Percentiles rank a stretch among this genome's conserved stretches.
Evolutionary conservation across 2,888 invertebrate species (phyloP).

Genomic region (Thysanoteuthis rhombus): DNA sequence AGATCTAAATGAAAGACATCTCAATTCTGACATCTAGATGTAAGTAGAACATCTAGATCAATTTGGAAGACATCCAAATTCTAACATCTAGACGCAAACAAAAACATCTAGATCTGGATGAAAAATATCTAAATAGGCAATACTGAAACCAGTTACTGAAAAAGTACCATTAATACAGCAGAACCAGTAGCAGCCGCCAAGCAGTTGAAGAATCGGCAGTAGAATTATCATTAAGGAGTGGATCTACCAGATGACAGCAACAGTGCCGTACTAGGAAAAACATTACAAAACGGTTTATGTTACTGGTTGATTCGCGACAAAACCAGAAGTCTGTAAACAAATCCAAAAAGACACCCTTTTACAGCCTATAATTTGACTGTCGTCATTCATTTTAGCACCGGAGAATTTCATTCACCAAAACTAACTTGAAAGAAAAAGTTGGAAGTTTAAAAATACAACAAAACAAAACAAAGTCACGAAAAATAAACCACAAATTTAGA

Average conservation of each 20-base stretch:
- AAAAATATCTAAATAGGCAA: too few relatives aligned
- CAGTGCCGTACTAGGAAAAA: background rate
- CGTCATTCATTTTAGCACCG: background rate
- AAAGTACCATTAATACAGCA: background rate
- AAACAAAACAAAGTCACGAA: background rate
- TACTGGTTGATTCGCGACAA: background rate
- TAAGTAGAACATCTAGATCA: too few relatives aligned
- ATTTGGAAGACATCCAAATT: too few relatives aligned
- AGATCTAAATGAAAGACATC: too few relatives aligned
- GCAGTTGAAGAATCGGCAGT: background rate
- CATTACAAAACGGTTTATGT: background rate
- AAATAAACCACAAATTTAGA: background rate
- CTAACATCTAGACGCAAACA: too few relatives aligned
- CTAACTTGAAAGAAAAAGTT: background rate
- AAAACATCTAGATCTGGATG: too few relatives aligned
- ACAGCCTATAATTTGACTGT: too few relatives aligned
- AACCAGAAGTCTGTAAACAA: background rate
- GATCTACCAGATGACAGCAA: background rate
- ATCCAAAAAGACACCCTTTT: background rate
- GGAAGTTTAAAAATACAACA: background rate
- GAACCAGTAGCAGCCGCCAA: background rate
- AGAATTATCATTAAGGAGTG: background rate
- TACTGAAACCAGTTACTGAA: background rate
- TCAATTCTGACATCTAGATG: too few relatives aligned
- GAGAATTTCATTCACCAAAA: background rate